phyloP scores from a whole-genome alignment of 1,140 invertebrate species.

The Bombyx mandarina region DNA sequence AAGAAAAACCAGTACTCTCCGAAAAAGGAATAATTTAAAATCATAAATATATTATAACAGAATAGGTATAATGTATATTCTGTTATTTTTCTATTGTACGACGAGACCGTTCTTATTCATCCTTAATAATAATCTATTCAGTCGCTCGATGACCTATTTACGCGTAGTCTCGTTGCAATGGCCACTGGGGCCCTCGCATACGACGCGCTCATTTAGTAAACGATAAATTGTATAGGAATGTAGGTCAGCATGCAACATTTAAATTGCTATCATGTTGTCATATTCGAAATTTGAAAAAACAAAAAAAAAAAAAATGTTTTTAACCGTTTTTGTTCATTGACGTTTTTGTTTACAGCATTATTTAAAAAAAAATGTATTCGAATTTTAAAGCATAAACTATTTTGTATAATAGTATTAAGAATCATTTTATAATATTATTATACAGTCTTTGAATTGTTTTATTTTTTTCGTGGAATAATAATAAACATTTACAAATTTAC shows the following conservation, averaged over 20 bases:
- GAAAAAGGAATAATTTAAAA: too few species aligned
- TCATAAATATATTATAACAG: background rate
- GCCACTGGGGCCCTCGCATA: slow-evolving; percentile 13
- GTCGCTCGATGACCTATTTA: slow-evolving; percentile 16
- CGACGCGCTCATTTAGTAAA: slow-evolving; percentile 14
- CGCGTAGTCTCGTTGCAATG: slow-evolving; percentile 14
- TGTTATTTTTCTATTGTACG: slow-evolving; percentile 1
- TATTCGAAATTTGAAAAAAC: background rate
- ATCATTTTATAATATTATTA: too few species aligned
- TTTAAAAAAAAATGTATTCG: too few species aligned
- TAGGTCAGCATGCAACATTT: slow-evolving; percentile 12
- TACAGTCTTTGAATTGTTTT: background rate
- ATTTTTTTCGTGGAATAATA: background rate
- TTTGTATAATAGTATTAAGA: too few species aligned
- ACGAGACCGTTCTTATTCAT: slow-evolving; percentile 10
- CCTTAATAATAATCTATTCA: slow-evolving; percentile 19
- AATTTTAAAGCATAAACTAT: too few species aligned
- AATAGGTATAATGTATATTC: background rate
- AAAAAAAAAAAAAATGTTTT: too few species aligned
- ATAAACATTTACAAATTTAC: background rate
- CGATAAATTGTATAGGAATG: slow-evolving; percentile 10
- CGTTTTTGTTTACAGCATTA: too few species aligned
- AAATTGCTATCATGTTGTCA: slow-evolving; percentile 8
- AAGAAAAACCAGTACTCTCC: too few species aligned
- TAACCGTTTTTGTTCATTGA: too few species aligned